phyloP scores from a whole-genome alignment of 2,888 invertebrate species.

The Eupithecia tripunctaria region DNA sequence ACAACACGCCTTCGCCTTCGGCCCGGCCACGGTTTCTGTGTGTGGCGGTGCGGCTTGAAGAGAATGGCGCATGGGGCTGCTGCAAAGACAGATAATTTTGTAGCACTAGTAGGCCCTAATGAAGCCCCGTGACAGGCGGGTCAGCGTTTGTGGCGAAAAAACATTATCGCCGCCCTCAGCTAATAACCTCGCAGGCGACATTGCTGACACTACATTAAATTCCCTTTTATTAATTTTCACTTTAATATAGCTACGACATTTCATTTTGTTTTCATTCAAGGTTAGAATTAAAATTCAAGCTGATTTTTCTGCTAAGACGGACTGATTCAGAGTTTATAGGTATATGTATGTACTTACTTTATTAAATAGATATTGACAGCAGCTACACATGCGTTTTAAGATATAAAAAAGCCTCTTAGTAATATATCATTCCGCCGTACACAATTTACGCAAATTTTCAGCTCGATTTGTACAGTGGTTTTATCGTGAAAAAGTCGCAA shows the following conservation, averaged over 20 bases:
- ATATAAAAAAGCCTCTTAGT: background rate
- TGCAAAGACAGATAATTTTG: background rate
- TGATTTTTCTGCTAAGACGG: background rate
- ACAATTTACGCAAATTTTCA: background rate
- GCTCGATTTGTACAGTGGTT: background rate
- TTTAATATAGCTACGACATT: background rate
- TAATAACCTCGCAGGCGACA: conserved; percentile 54
- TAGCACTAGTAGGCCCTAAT: conserved; percentile 47
- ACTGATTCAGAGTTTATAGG: background rate
- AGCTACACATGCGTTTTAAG: background rate
- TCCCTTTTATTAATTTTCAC: conserved; percentile 26
- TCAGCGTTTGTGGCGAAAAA: conserved; percentile 55
- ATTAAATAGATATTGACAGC: background rate
- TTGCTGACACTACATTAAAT: conserved; percentile 42
- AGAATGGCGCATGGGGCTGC: too few relatives aligned
- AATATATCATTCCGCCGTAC: too few relatives aligned
- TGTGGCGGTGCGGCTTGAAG: too few relatives aligned
- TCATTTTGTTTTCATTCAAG: background rate
- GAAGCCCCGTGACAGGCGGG: conserved; percentile 54
- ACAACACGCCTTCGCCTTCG: too few relatives aligned
- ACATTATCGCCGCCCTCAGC: conserved; percentile 53
- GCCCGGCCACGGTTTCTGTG: too few relatives aligned
- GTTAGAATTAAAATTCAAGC: background rate
- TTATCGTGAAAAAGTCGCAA: background rate
- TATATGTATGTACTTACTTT: background rate